Evolutionary conservation across 1,140 invertebrate genomes (phyloP), one percentile per base, ranked within the genome.

Genomic region (Anadara kagoshimensis): DNA sequence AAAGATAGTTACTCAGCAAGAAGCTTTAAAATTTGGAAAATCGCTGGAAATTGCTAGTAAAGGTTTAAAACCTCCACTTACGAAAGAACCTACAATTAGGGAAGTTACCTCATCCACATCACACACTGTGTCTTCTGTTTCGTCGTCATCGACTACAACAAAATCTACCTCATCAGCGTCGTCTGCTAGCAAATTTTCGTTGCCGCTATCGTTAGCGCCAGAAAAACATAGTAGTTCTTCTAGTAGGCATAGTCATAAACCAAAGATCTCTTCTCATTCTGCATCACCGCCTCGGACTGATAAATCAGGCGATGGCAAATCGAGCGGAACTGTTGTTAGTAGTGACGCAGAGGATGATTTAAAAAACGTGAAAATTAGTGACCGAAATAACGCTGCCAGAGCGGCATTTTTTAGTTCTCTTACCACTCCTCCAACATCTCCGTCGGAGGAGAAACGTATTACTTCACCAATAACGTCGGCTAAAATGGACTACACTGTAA

Each of bases 11-110:
- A 68, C 71, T 5, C 70, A 80, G 66, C 75, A 83, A 18, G 85
- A 85, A 57, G 74, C 81, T 18, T 68, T 86, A 12, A 84, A 81
- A 64, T 85, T 86, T 77, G 80, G 82, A 41, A 85, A 85, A 69
- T 79, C 79, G 26, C 67, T 86, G 18, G 85, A 85, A 63, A 70
- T 83, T 22, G 84, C 86, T n/a, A 75, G 67, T 29, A 80, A 79
- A 70, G 51, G 68, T 20, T 75, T 83, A 26, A 76, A 78, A 53
- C 76, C 76, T 43, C 47, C 76, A 43, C 56, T 53, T 24, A 53
- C 70, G 8, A 65, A 64, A 8, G 56, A 59, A 49, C 18, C 54
- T 24, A 43, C 62, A 44, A 64, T 51, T 16, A 62, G 66, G 11
- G 53, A 24, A 41, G n/a, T 43, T 22, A 20, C 53, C 18, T 53